A percentile compares a stretch with the other conserved stretches of the same genome.
Conservation (phyloP, 2,888 invertebrate species). For the Eremobia ochroleuca region DNA sequence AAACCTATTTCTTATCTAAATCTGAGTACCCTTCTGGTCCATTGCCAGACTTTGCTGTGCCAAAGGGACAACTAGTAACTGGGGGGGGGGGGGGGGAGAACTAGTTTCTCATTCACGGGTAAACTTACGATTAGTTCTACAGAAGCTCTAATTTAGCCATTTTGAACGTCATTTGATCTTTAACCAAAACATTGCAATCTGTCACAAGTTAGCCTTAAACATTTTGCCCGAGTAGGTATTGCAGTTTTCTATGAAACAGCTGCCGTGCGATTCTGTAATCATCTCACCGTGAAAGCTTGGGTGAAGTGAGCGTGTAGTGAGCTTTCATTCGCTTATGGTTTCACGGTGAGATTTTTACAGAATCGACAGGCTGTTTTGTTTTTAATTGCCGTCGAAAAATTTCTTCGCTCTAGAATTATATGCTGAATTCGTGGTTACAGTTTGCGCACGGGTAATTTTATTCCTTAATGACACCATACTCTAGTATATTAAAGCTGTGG, state of each 20-base stretch:
- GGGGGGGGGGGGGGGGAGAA: too few species aligned
- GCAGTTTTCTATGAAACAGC: too few species aligned
- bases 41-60: conserved; percentile 15
- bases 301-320: too few species aligned
- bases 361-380: too few species aligned
- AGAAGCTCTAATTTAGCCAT: not conserved
- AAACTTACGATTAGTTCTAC: not conserved
- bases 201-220: too few species aligned
- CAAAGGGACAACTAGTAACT: conserved; percentile 4
- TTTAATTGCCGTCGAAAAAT: too few species aligned
- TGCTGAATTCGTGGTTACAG: not conserved
- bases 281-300: too few species aligned
- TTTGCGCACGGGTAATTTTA: not conserved
- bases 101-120: not conserved
- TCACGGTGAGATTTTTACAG: too few species aligned
- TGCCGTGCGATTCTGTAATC: too few species aligned
- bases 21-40: not conserved
- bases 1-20: conserved; percentile 11
- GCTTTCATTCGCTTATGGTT: too few species aligned
- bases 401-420: not conserved
- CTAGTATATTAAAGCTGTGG: too few species aligned
- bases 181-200: not conserved
- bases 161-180: not conserved
- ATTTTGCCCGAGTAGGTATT: too few species aligned
- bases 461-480: not conserved